Percentiles rank a stretch among this genome's conserved stretches.
Evolutionary conservation across 30 jellyfish, hydroid and myxozoan genomes (phyloP).

Genomic region (Turritopsis dohrnii): DNA sequence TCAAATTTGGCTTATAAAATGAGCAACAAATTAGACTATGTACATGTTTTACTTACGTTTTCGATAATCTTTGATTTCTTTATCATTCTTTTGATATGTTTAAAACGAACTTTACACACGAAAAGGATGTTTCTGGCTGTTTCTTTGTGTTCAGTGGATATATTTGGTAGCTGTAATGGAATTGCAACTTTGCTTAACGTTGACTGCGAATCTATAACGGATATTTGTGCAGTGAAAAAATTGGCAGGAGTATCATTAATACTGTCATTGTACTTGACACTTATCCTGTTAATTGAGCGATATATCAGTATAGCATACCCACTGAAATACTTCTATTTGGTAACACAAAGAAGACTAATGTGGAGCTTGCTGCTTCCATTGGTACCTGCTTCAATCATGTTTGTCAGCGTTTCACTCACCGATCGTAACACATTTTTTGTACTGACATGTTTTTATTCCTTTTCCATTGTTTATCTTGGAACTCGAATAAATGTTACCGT

Average conservation of each 20-base stretch:
- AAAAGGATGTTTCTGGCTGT: neutral
- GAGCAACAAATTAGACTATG: too few relatives aligned
- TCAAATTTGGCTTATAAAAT: too few relatives aligned
- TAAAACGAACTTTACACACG: neutral
- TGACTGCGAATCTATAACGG: neutral
- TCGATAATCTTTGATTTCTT: neutral
- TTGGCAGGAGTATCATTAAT: too few relatives aligned
- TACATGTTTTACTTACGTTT: too few relatives aligned
- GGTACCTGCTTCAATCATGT: neutral
- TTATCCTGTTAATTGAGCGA: neutral
- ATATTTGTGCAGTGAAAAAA: too few relatives aligned
- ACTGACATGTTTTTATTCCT: neutral
- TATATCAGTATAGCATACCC: neutral
- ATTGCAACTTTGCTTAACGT: neutral
- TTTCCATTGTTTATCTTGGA: neutral
- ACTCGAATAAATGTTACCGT: neutral
- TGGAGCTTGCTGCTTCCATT: neutral
- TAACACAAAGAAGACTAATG: neutral
- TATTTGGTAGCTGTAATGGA: neutral
- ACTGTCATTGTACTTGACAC: neutral
- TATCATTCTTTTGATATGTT: neutral
- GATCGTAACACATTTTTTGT: neutral
- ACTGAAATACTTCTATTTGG: neutral
- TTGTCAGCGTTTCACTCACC: neutral
- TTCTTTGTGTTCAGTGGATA: neutral